phyloP scores from a whole-genome alignment of 2,888 invertebrate species.

The Beris chalybata region DNA sequence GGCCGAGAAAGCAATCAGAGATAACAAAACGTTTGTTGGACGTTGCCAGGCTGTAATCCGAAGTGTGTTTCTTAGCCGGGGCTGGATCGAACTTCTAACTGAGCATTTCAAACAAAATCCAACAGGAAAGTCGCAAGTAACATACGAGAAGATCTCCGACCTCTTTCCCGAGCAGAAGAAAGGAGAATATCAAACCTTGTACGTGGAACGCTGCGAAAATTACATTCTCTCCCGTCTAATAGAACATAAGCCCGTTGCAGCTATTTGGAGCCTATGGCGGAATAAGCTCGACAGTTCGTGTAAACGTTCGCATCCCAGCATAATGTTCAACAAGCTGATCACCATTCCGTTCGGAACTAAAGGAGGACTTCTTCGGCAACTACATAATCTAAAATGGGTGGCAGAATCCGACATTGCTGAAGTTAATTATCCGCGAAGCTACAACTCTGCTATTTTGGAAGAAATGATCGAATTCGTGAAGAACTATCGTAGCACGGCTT shows the following conservation, averaged over 20 bases:
- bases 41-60: neutral
- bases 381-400: slow-evolving; percentile 84
- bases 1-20: slow-evolving; percentile 7
- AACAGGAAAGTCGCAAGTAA: neutral
- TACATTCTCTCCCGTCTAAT: slow-evolving; percentile 3
- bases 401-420: slow-evolving; percentile 78
- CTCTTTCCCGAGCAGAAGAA: neutral
- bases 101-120: slow-evolving; percentile 3
- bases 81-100: slow-evolving; percentile 5
- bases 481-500: slow-evolving; percentile 87
- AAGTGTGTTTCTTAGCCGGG: neutral
- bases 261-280: slow-evolving; percentile 1
- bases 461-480: slow-evolving; percentile 82
- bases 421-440: slow-evolving; percentile 84
- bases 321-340: slow-evolving; percentile 78
- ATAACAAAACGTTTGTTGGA: slow-evolving; percentile 6
- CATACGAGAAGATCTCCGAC: neutral
- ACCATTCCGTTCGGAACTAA: slow-evolving; percentile 90
- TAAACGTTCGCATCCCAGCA: slow-evolving; percentile 58
- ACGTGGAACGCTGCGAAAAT: neutral
- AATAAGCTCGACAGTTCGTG: slow-evolving; percentile 6
- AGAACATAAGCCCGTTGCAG: slow-evolving; percentile 3
- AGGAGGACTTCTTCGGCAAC: slow-evolving; percentile 77
- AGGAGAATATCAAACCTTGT: neutral
- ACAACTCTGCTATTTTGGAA: slow-evolving; percentile 78